Evolutionary conservation across 2,797 vertebrate genomes (phyloP).

Genomic region (Platalea minor): DNA sequence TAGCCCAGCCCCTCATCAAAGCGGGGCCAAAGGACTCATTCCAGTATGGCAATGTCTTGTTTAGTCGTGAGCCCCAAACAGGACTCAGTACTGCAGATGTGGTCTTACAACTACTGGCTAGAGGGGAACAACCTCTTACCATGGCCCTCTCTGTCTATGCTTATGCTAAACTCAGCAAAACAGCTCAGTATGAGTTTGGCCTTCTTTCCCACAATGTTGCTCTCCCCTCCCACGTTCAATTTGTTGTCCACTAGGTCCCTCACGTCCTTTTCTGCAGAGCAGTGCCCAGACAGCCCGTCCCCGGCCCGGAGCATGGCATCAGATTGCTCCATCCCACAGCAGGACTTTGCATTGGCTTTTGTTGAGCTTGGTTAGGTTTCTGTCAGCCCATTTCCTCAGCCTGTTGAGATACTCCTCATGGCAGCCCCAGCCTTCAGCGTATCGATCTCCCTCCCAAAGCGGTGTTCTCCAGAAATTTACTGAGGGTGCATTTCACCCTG

Average conservation of each 20-base stretch:
- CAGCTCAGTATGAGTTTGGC: not conserved
- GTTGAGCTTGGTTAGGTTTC: not conserved
- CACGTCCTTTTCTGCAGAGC: fast-evolving
- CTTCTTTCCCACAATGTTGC: not conserved
- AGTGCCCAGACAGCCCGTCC: not conserved
- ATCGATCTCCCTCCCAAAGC: fast-evolving
- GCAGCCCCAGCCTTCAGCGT: not conserved
- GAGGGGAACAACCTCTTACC: not conserved
- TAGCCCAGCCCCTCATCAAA: not conserved
- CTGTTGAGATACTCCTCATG: not conserved
- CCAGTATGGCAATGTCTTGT: not conserved
- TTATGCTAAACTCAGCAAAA: not conserved
- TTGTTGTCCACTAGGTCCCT: not conserved
- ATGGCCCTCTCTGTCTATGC: not conserved
- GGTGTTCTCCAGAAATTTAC: not conserved
- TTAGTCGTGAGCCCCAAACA: fast-evolving
- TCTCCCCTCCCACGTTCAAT: fast-evolving
- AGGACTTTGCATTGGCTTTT: not conserved
- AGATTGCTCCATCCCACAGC: not conserved
- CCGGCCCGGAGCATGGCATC: fast-evolving
- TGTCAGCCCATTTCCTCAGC: not conserved
- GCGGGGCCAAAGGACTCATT: not conserved
- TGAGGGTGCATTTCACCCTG: not conserved
- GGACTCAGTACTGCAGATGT: not conserved
- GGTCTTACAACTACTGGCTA: not conserved